phyloP scores from a whole-genome alignment of 2,888 invertebrate genomes.

The Crossocerus cetratus region DNA sequence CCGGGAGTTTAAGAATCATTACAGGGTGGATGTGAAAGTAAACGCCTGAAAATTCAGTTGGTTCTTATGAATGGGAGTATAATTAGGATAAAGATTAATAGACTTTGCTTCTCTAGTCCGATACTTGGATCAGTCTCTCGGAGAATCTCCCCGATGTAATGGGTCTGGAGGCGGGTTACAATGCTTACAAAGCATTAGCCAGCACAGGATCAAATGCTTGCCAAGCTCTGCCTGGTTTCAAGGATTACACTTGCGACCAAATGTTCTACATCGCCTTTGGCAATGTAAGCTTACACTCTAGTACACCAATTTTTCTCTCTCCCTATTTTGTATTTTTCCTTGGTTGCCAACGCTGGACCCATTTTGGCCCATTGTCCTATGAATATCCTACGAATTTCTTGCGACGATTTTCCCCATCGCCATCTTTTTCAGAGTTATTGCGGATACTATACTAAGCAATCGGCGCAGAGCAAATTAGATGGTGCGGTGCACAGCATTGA shows the following conservation, averaged over 20 bases:
- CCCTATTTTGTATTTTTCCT: too few relatives aligned
- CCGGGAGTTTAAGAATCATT: too few relatives aligned
- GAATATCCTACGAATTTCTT: too few relatives aligned
- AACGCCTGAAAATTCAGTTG: too few relatives aligned
- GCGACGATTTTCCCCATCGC: too few relatives aligned
- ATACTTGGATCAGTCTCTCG: not conserved
- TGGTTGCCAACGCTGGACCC: too few relatives aligned
- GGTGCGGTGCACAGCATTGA: not conserved
- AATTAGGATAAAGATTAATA: too few relatives aligned
- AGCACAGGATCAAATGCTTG: not conserved
- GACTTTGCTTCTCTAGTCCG: too few relatives aligned
- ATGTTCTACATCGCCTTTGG: slow-evolving; percentile 11
- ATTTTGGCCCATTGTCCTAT: too few relatives aligned
- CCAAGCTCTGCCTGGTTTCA: not conserved
- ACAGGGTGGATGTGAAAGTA: too few relatives aligned
- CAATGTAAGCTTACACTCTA: not conserved
- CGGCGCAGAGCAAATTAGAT: not conserved
- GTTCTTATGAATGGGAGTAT: too few relatives aligned
- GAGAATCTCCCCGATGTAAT: slow-evolving; percentile 5
- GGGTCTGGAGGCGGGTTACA: not conserved
- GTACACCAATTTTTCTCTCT: too few relatives aligned
- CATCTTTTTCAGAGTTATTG: not conserved
- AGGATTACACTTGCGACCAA: not conserved
- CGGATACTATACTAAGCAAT: not conserved
- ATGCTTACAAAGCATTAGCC: not conserved